Conservation (phyloP, 2,797 vertebrate species). For the Leuciscus waleckii region DNA sequence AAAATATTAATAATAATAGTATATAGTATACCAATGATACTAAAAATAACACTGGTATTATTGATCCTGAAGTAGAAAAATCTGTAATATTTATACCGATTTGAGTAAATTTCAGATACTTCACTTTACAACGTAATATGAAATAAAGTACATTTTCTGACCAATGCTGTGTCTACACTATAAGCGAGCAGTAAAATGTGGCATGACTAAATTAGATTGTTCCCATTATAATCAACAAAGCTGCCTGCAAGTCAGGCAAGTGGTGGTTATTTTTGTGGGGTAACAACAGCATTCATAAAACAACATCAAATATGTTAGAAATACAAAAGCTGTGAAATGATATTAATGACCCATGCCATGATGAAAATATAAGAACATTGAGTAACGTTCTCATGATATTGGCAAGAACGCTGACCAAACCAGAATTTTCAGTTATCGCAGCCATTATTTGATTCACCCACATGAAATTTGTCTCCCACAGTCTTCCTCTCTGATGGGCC, state of each 20-base stretch:
- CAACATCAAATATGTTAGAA: not conserved
- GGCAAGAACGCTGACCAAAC: not conserved
- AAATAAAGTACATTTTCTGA: not conserved
- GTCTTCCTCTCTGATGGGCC: not conserved
- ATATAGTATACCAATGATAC: not conserved
- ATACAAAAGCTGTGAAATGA: not conserved
- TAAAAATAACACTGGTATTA: not conserved
- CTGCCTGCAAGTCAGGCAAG: not conserved
- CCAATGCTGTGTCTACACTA: not conserved
- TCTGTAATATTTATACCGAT: not conserved
- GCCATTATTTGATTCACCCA: constrained; percentile 15
- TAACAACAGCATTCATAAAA: not conserved
- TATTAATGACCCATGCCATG: not conserved
- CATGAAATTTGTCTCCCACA: constrained; percentile 12
- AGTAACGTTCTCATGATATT: not conserved
- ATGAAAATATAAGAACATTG: not conserved
- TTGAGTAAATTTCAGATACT: too few relatives aligned
- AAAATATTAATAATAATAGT: not conserved
- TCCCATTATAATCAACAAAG: not conserved
- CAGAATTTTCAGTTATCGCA: not conserved
- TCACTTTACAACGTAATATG: not conserved
- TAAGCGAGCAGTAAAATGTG: not conserved
- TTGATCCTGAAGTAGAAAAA: not conserved
- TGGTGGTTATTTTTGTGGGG: not conserved
- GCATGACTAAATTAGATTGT: not conserved